Base-by-base conservation (phyloP, 2,888 invertebrate species). In the Abscondita cerata region DNA sequence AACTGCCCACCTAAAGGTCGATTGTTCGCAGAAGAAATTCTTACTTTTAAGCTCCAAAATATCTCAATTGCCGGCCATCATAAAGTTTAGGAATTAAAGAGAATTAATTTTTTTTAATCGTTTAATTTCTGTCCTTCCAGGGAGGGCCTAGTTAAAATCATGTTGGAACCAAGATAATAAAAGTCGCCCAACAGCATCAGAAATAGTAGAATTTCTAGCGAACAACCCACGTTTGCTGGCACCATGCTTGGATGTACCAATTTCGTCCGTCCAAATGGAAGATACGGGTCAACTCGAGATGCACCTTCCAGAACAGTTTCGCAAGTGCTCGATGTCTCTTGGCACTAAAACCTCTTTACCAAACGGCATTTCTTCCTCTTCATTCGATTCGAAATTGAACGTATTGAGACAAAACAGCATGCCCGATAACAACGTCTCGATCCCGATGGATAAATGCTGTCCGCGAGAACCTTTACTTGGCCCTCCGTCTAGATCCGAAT, bases 201-300 rank as follows among this genome's bases (percentile, higher is more conserved):
- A 91, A 79, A 89, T 96, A 60, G 91, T 92, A 1, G 93, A 93
- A 63, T 89, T 90, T 74, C 83, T 96, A 61, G 90, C 90, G 1
- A 90, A 87, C 72, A 88, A 89, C 77, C 90, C 92, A 12, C 86
- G 89, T 3, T 85, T 95, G 55, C 82, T 96, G 51, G 81, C 87
- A 16, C 93, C 95, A 0, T 91, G 92, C 73, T 82, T 93, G 34
- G 94, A 94, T 75, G 86, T 87, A 65, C 93, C 90, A 50, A 83
- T 87, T 58, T 86, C 89, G 44, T 89, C 91, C 62, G 88, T 93
- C 51, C 88, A 90, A 75, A 84, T 92, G 71, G 89, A 89, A 65
- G 87, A 89, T 72, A 85, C 85, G 0, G 86, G 84, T 52, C 84
- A 86, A 51, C 72, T 86, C 51, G 86, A 87, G 63, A 78, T 85